These are phyloP conservation scores for Limanda limanda DNA, from an alignment of 2,113 vertebrate species.

Conservation along the genomic window DNA sequence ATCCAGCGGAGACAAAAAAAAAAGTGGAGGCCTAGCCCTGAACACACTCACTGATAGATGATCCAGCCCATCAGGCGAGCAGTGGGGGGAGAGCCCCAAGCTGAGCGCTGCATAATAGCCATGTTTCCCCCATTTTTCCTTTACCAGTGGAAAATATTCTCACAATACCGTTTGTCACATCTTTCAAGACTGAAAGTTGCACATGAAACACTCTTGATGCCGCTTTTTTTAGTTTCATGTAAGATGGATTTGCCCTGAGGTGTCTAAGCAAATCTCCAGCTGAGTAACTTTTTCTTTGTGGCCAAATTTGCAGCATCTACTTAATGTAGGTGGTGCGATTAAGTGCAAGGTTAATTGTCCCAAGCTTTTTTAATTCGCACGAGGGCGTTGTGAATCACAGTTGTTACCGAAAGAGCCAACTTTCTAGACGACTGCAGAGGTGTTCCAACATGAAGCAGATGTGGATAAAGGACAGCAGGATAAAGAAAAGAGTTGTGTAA, in stretches of 20 bases:
- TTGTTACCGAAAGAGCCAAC: constrained; percentile 26
- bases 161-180: background rate
- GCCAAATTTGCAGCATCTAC: background rate
- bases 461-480: constrained; percentile 54
- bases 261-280: background rate
- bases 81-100: constrained; percentile 24
- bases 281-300: background rate
- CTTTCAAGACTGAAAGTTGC: constrained; percentile 8
- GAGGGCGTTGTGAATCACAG: constrained; percentile 50
- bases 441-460: constrained; percentile 61
- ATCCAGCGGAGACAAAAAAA: constrained; percentile 43
- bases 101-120: constrained; percentile 1
- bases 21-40: constrained; percentile 44
- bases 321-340: constrained; percentile 36
- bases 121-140: constrained; percentile 10
- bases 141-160: constrained; percentile 42
- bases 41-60: constrained; percentile 63
- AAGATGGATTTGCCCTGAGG: background rate
- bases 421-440: constrained; percentile 53
- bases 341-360: constrained; percentile 46
- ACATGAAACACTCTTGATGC: background rate
- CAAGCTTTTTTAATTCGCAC: constrained; percentile 48
- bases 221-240: background rate
- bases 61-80: constrained; percentile 21
- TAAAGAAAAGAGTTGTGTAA: constrained; percentile 66